phyloP scores from a whole-genome alignment of 1,140 invertebrate genomes.

The Drosophila simulans region DNA sequence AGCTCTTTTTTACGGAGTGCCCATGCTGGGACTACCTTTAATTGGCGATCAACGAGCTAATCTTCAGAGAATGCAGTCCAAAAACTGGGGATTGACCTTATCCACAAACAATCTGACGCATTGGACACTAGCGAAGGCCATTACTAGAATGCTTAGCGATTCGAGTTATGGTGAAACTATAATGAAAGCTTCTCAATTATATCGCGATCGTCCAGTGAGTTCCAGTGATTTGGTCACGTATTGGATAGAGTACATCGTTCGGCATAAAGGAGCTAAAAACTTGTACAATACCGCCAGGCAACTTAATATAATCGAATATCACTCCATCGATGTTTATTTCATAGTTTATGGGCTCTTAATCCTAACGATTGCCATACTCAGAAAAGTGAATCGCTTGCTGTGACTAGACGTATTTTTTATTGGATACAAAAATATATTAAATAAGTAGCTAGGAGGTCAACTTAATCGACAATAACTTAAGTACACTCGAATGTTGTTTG shows the following conservation, averaged over 20 bases:
- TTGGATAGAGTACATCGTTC: constrained; percentile 81
- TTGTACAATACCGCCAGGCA: constrained; percentile 67
- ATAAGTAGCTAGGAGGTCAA: constrained; percentile 47
- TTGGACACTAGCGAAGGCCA: constrained; percentile 39
- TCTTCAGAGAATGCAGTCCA: constrained; percentile 81
- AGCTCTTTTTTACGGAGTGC: constrained; percentile 88
- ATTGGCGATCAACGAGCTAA: constrained; percentile 88
- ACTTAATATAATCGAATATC: constrained; percentile 38
- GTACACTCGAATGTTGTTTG: constrained; percentile 76
- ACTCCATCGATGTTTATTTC: constrained; percentile 49
- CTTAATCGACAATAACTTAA: constrained; percentile 65
- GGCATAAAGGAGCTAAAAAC: constrained; percentile 84
- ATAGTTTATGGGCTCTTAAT: constrained; percentile 26
- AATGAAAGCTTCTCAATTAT: constrained; percentile 44
- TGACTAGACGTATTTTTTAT: constrained; percentile 79
- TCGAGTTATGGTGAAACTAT: constrained; percentile 35
- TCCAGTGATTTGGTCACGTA: constrained; percentile 47
- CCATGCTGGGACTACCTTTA: constrained; percentile 89
- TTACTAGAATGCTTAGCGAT: constrained; percentile 38
- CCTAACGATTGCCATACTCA: constrained; percentile 5
- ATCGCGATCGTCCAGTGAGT: constrained; percentile 68
- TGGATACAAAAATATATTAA: constrained; percentile 46
- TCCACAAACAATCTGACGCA: constrained; percentile 71
- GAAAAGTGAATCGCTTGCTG: constrained; percentile 29
- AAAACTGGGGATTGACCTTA: constrained; percentile 84